Evolutionary conservation across 1,140 invertebrate species (phyloP), one percentile per base, ranked within the genome.

Genomic region (Cryptotermes secundus): DNA sequence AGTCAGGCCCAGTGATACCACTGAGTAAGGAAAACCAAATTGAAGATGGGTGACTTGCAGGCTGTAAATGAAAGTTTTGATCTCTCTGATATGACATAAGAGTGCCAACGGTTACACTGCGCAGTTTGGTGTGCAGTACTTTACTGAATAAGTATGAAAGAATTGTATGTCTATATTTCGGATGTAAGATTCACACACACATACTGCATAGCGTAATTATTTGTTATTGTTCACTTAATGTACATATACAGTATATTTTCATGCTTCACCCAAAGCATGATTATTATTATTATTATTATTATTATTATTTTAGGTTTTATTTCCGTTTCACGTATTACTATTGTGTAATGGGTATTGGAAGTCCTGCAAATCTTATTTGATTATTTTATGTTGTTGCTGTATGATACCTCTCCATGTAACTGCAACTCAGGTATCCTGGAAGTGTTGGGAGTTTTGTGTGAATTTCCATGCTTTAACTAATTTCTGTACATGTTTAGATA

Each of bases 261-360:
- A 72, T 72, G 59, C 59, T 72, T 72, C n/a, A 72, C n/a, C 31
- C n/a, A 72, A 49, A 72, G 59, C 59, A 72, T 72, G 59, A n/a
- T 26, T n/a, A 31, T n/a, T 31, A 1, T 31, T 72, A 72, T 31
- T 10, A 72, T 59, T 59, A 24, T 59, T 59, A 59, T 31, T n/a
- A 65, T 65, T 65, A 65, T 31, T 65, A 65, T 65, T 65, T 49
- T 72, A 31, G n/a, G 9, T 72, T 31, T 6, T 12, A 72, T 72
- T 26, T n/a, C 59, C 31, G 7, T 26, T 72, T 72, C 59, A 72
- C 45, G 1, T 72, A 59, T 10, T 59, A 10, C 53, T 59, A 16
- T 1, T 72, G 26, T 72, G 26, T 72, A 2, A 72, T 72, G 31
- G 26, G 3, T 49, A 49, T 19, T 49, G 9, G n/a, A 42, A 59